Evolutionary conservation across 1,140 invertebrate genomes (phyloP), one percentile per base, ranked within the genome.

Genomic region (Helicoverpa armigera): DNA sequence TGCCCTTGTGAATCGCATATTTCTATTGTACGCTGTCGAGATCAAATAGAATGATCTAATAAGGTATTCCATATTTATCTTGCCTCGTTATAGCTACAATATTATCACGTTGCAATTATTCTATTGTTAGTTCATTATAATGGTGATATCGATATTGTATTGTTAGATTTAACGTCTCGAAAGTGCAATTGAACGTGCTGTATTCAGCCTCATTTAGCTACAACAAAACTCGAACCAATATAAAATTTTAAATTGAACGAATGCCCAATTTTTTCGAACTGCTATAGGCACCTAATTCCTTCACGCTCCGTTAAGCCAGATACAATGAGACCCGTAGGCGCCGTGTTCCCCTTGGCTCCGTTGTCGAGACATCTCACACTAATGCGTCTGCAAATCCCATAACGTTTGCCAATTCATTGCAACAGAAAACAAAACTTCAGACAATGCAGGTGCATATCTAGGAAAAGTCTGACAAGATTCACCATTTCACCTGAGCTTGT

Each of bases 261-360:
- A 29, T 67, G 58, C 73, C 13, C 74, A 54, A 29, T 65, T 77
- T 67, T 63, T 61, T 50, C 14, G 9, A 54, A 56, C 48, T 23
- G 35, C 12, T 58, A 29, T 35, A 63, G 60, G 69, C 50, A 58
- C 53, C 10, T 79, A 79, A 79, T 70, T 69, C 65, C 31, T 70
- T 79, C 35, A 79, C 65, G 65, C 29, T 56, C 54, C 35, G 65
- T 69, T 79, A 79, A 70, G 54, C 43, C 65, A 70, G 18, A 70
- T 79, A 70, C 76, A 79, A 79, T 70, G 76, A 79, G 76, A 70
- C 76, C 63, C 63, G 29, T 18, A 70, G 76, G 76, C 76, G 76
- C 76, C 76, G 53, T 58, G 58, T 77, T 77, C 76, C 76, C 76
- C 76, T 65, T 58, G 76, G 65, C 76, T 67, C 23, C 51, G 48